A percentile compares a stretch with the other conserved stretches of the same genome.
Conservation (phyloP, 2,113 vertebrate genomes). For the Narcine bancroftii region DNA sequence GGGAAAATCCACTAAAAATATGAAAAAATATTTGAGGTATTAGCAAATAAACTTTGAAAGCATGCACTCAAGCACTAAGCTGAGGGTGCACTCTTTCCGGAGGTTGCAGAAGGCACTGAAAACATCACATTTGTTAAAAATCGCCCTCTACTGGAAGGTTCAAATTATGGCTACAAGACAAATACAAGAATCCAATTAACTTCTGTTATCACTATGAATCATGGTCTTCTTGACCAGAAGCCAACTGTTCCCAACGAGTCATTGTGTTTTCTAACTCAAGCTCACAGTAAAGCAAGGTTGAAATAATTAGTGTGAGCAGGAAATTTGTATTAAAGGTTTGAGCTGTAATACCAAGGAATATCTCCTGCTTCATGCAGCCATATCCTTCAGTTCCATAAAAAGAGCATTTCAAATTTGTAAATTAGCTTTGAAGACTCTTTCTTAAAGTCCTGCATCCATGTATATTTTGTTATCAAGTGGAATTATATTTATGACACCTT, state of each 20-base stretch:
- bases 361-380: not conserved
- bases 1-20: not conserved
- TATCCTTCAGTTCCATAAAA: not conserved
- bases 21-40: not conserved
- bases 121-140: not conserved
- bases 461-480: not conserved
- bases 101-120: not conserved
- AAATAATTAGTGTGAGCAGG: not conserved
- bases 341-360: not conserved
- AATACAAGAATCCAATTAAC: constrained; percentile 18
- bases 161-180: not conserved
- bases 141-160: not conserved
- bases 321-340: not conserved
- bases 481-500: not conserved
- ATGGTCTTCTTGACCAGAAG: constrained; percentile 27
- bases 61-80: not conserved
- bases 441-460: not conserved
- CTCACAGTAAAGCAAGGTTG: not conserved
- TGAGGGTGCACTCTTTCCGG: not conserved
- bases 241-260: constrained; percentile 53
- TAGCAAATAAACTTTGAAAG: not conserved
- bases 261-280: constrained; percentile 45
- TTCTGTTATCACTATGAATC: not conserved
- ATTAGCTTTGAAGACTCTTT: not conserved
- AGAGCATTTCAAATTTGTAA: not conserved